Conservation (phyloP, 2,113 vertebrate species). For the Grallaria varia region DNA sequence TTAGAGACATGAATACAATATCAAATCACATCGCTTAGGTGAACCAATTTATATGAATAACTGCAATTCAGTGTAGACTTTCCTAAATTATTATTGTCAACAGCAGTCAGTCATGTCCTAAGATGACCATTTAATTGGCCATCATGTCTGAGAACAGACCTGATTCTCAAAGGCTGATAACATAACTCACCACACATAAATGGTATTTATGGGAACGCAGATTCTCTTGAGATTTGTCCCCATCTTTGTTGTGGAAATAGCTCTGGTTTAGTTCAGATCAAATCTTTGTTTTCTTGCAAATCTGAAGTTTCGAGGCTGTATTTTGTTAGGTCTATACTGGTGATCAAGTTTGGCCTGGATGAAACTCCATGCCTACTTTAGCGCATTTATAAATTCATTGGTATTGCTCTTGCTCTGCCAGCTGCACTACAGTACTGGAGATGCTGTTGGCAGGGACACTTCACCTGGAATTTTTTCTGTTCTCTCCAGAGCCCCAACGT, state of each 20-base stretch:
- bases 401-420: background rate
- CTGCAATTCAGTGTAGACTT: background rate
- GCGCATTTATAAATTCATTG: background rate
- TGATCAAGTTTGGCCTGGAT: background rate
- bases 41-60: background rate
- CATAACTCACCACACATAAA: background rate
- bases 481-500: background rate
- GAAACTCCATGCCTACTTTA: background rate
- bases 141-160: slow-evolving; percentile 16
- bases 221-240: background rate
- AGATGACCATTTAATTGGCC: background rate
- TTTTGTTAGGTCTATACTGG: background rate
- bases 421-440: background rate
- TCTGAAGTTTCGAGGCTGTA: background rate
- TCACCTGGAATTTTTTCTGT: background rate
- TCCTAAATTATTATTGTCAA: background rate
- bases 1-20: background rate
- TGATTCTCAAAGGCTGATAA: slow-evolving; percentile 6
- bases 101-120: slow-evolving; percentile 12
- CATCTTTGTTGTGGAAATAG: background rate
- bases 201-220: background rate
- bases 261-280: slow-evolving; percentile 14
- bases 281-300: background rate
- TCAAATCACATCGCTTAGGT: background rate
- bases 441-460: background rate